phyloP scores from a whole-genome alignment of 2,113 vertebrate genomes.

The Prionailurus bengalensis region DNA sequence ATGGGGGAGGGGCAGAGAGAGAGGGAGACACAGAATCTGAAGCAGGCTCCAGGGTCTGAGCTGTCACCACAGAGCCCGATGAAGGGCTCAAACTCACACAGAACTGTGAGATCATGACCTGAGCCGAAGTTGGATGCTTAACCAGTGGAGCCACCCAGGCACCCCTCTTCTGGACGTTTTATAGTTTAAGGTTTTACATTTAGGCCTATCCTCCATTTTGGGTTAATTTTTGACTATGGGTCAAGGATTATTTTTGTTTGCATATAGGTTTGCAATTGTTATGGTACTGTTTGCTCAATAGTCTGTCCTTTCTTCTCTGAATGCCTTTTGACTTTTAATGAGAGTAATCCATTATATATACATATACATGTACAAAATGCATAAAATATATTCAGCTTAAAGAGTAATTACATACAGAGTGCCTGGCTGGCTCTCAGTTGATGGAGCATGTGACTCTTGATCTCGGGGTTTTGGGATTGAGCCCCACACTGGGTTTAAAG shows the following conservation, averaged over 20 bases:
- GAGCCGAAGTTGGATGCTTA: no score
- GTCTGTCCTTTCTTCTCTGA: background rate
- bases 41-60: no score
- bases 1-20: no score
- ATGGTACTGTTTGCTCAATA: background rate
- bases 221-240: background rate
- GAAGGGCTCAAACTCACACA: no score
- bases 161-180: no score
- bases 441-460: background rate
- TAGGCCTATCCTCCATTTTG: background rate
- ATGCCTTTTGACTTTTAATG: background rate
- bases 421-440: background rate
- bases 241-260: background rate
- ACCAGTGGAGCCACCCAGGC: no score
- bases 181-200: no score
- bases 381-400: background rate
- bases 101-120: no score
- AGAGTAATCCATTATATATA: background rate
- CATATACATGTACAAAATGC: background rate
- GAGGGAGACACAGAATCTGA: no score
- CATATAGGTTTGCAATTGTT: background rate
- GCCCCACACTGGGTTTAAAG: background rate
- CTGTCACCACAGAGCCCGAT: no score
- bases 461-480: background rate
- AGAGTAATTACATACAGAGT: background rate